phyloP scores from a whole-genome alignment of 2,113 vertebrate genomes.

The Macrotis lagotis region DNA sequence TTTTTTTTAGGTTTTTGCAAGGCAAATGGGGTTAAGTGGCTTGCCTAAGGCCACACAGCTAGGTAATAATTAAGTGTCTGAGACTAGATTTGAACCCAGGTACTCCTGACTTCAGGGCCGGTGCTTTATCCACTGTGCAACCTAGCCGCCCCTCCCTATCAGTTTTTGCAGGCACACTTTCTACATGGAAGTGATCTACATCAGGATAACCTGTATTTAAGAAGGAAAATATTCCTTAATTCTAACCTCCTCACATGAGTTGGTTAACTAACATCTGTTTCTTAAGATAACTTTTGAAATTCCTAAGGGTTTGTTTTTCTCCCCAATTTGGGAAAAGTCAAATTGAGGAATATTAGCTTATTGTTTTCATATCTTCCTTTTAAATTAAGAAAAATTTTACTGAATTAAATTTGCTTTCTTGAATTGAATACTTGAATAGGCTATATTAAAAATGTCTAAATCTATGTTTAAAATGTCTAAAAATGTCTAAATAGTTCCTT shows the following conservation, averaged over 20 bases:
- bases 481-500: background rate
- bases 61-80: too few species aligned
- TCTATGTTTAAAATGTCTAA: too few species aligned
- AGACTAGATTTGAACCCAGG: too few species aligned
- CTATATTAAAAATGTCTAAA: background rate
- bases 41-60: too few species aligned
- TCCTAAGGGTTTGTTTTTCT: background rate
- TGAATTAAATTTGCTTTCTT: background rate
- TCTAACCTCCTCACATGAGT: background rate
- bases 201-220: background rate
- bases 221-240: background rate
- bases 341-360: background rate
- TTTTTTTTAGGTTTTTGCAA: too few species aligned
- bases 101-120: too few species aligned
- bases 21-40: too few species aligned
- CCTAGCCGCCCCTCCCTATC: too few species aligned
- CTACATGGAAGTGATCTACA: background rate
- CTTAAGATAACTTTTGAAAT: background rate
- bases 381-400: background rate
- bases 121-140: too few species aligned
- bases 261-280: background rate
- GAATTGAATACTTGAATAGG: background rate
- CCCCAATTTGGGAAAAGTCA: background rate
- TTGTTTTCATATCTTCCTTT: background rate
- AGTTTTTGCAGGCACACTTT: background rate